Evolutionary conservation across 2,113 vertebrate genomes (phyloP), one percentile per base, ranked within the genome.

Genomic region (Pseudorasbora parva): DNA sequence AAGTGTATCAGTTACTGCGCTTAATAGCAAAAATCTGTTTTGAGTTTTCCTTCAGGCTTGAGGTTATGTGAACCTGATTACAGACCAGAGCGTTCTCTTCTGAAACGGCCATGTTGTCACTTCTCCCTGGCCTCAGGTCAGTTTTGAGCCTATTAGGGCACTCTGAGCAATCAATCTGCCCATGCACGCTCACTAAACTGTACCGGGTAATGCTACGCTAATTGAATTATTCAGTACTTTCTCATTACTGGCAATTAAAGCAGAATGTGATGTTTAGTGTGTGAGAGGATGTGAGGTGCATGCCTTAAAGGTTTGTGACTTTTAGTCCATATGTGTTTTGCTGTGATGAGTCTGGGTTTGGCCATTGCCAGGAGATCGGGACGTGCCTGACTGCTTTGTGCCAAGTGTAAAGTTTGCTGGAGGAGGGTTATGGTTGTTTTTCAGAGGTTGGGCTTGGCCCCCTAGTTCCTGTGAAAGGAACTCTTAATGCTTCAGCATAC

Each of bases 21-120:
- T 69, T 81, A 81, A 81, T 81, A 69, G 64, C 64, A n/a, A 17
- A 66, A 81, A 69, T 81, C 79, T 81, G 79, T 54, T 81, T 81
- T n/a, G 17, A 81, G 78, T 68, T 81, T 68, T 41, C 19, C 27
- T 19, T 33, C 60, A 54, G 62, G 5, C 64, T 69, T 25, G 3
- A 81, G 30, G 79, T 41, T 69, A 37, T 69, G 77, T 10, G 21
- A 69, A 69, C 25, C 64, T 71, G 79, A 81, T 71, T 69, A 66
- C 47, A 56, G 79, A 81, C 69, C 79, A 81, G 64, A 69, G 27
- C 7, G 79, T 69, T 68, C 21, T 4, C 27, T 12, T 23, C 30
- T 54, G 19, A 37, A 81, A 69, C 62, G 41, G 30, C 27, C 6
- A 15, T 33, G 45, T 30, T 81, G 64, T 68, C 79, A 81, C 47